Conservation (phyloP, 1,140 invertebrate species). For the Scaptomyza hsui region DNA sequence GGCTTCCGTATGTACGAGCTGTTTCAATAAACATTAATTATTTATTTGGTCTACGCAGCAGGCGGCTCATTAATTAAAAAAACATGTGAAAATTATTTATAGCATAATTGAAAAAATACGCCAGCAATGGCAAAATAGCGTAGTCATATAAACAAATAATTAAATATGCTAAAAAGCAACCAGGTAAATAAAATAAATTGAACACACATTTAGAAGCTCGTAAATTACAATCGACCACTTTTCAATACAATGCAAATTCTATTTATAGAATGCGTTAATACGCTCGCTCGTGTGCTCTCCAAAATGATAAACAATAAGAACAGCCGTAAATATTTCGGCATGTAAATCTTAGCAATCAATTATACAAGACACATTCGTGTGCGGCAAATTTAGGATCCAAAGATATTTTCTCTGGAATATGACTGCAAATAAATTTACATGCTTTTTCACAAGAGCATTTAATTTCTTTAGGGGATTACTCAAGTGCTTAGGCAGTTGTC, state of each 20-base stretch:
- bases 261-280: constrained; percentile 15
- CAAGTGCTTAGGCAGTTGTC: not conserved
- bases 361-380: constrained; percentile 13
- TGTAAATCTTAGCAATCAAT: constrained; percentile 31
- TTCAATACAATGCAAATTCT: constrained; percentile 1
- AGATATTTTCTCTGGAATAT: constrained; percentile 11
- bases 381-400: not conserved
- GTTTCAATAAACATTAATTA: constrained; percentile 50
- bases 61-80: constrained; percentile 62
- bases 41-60: constrained; percentile 44
- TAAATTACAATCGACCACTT: constrained; percentile 11
- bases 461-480: not conserved
- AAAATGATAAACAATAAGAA: constrained; percentile 10
- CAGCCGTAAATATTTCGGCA: constrained; percentile 22
- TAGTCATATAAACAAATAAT: constrained; percentile 16
- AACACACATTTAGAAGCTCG: not conserved
- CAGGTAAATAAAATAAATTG: constrained; percentile 9
- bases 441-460: not conserved
- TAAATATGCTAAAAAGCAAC: not conserved
- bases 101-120: constrained; percentile 53
- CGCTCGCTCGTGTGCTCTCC: not conserved
- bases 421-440: not conserved
- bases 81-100: constrained; percentile 53
- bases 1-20: constrained; percentile 7
- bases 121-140: constrained; percentile 25